A percentile compares a stretch with the other conserved stretches of the same genome.
Evolutionary conservation across 2,888 invertebrate species (phyloP).

Genomic region (Acrobasis consociella): DNA sequence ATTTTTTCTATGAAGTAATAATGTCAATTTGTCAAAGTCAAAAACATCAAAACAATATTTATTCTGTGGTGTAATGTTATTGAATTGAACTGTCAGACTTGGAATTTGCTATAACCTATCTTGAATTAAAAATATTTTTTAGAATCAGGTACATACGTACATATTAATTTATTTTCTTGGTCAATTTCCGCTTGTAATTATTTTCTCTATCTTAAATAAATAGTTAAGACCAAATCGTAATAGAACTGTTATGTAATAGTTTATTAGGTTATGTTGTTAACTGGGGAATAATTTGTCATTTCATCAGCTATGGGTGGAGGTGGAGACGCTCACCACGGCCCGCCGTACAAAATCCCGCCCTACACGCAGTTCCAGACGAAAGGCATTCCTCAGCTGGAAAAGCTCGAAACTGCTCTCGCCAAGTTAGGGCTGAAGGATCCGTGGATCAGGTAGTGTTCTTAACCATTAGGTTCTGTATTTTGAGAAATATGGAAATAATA

Average conservation of each 20-base stretch:
- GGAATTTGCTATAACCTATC: no score
- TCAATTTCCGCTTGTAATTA: not conserved
- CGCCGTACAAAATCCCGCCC: slow-evolving; percentile 87
- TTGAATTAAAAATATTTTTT: no score
- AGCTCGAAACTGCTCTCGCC: slow-evolving; percentile 85
- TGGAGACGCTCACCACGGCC: slow-evolving; percentile 66
- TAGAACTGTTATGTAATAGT: slow-evolving; percentile 8
- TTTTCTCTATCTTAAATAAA: not conserved
- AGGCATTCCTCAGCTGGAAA: slow-evolving; percentile 85
- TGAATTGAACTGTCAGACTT: no score
- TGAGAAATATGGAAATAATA: no score
- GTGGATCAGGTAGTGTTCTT: slow-evolving; percentile 87
- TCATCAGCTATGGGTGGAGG: slow-evolving; percentile 57
- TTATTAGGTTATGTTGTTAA: slow-evolving; percentile 11
- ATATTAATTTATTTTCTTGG: not conserved
- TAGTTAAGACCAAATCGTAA: not conserved
- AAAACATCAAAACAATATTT: no score
- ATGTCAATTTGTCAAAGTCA: no score
- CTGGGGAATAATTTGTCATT: not conserved
- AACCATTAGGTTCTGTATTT: not conserved
- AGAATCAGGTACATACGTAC: no score
- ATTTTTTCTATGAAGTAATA: no score
- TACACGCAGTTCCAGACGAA: slow-evolving; percentile 88
- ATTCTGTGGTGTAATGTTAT: no score
- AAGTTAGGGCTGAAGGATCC: slow-evolving; percentile 91